Conservation (phyloP, 2,113 vertebrate genomes). For the Mastomys natalensis region DNA sequence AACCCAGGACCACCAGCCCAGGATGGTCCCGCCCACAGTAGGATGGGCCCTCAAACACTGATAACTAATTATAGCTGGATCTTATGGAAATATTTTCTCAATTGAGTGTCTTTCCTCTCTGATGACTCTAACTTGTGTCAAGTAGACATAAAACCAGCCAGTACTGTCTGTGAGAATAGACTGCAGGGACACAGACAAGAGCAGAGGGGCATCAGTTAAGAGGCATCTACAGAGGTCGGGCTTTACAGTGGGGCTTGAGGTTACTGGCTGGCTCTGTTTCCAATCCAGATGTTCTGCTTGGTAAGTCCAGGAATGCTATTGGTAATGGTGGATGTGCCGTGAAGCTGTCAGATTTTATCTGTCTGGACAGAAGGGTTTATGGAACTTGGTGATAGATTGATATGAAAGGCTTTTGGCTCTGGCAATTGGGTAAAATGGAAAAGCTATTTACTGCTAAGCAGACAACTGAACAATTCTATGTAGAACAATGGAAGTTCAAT, state of each 20-base stretch:
- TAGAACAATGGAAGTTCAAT: background rate
- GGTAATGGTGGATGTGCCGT: background rate
- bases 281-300: background rate
- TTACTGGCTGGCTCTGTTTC: background rate
- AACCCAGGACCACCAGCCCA: background rate
- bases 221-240: background rate
- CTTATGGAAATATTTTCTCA: background rate
- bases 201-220: background rate
- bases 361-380: background rate
- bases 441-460: background rate
- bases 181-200: background rate
- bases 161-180: background rate
- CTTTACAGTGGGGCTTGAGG: background rate
- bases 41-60: too few relatives aligned
- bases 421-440: conserved; percentile 16
- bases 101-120: background rate
- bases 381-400: background rate
- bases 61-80: background rate
- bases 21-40: background rate
- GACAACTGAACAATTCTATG: background rate
- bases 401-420: conserved; percentile 13
- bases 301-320: background rate
- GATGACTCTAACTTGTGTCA: background rate
- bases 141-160: background rate
- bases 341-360: background rate